Percentiles rank a stretch among this genome's conserved stretches.
Evolutionary conservation across 2,113 vertebrate genomes (phyloP).

Genomic region (Boleophthalmus pectinirostris): DNA sequence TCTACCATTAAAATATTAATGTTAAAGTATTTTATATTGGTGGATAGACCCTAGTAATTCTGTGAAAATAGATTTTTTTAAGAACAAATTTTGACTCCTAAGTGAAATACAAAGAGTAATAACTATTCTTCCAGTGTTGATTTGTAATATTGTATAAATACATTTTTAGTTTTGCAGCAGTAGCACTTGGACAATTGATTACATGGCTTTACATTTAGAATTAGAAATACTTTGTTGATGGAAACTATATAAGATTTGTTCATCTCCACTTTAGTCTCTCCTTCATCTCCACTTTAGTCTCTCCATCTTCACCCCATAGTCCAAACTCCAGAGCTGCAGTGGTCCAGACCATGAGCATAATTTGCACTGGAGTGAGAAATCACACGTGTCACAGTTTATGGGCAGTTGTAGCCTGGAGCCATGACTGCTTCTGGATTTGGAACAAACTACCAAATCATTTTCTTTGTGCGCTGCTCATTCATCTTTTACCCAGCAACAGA

Average conservation of each 20-base stretch:
- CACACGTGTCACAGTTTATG: slow-evolving; percentile 76
- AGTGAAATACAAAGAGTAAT: too few relatives aligned
- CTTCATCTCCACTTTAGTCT: slow-evolving; percentile 11
- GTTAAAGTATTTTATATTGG: neutral
- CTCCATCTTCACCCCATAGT: slow-evolving; percentile 46
- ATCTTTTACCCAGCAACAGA: slow-evolving; percentile 67
- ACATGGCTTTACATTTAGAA: too few relatives aligned
- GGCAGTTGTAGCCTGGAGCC: slow-evolving; percentile 62
- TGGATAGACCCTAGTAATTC: neutral
- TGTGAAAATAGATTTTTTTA: too few relatives aligned
- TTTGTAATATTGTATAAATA: too few relatives aligned
- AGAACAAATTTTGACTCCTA: too few relatives aligned
- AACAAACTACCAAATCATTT: slow-evolving; percentile 73
- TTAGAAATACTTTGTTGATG: too few relatives aligned
- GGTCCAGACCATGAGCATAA: slow-evolving; percentile 69
- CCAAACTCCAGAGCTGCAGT: slow-evolving; percentile 56
- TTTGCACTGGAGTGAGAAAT: slow-evolving; percentile 63
- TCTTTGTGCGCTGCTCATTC: slow-evolving; percentile 70
- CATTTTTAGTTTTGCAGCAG: too few relatives aligned
- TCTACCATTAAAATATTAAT: neutral
- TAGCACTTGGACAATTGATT: neutral
- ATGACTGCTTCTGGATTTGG: slow-evolving; percentile 62
- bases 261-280: too few relatives aligned
- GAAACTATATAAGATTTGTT: too few relatives aligned
- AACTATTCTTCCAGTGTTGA: too few relatives aligned